A percentile compares a stretch with the other conserved stretches of the same genome.
Conservation (phyloP, 2,797 vertebrate genomes). For the Ataeniobius toweri region DNA sequence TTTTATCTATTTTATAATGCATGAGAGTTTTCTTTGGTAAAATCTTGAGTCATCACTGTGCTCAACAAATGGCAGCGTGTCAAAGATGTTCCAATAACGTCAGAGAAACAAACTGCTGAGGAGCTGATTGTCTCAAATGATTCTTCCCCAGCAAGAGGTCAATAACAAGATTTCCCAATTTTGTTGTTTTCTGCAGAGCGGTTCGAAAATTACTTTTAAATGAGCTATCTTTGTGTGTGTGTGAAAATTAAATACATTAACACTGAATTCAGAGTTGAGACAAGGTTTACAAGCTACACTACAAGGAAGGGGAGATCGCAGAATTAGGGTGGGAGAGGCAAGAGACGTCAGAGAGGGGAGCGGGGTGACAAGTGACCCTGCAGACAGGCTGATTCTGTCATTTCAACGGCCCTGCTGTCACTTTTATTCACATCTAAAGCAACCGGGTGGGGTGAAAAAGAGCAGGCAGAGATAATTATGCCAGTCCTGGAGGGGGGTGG, state of each 20-base stretch:
- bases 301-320: slow-evolving; percentile 22
- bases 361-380: slow-evolving; percentile 75
- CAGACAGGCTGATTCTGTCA: slow-evolving; percentile 80
- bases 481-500: slow-evolving; percentile 56
- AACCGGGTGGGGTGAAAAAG: slow-evolving; percentile 55
- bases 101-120: slow-evolving; percentile 12
- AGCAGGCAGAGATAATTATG: slow-evolving; percentile 77
- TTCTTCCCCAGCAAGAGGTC: slow-evolving; percentile 18
- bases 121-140: slow-evolving; percentile 25
- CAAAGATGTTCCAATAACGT: slow-evolving; percentile 32
- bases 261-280: slow-evolving; percentile 23
- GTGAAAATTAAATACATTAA: slow-evolving; percentile 24
- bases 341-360: slow-evolving; percentile 46
- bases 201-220: slow-evolving; percentile 29
- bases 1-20: slow-evolving; percentile 21
- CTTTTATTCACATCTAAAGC: slow-evolving; percentile 80
- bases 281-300: slow-evolving; percentile 34
- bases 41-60: slow-evolving; percentile 21
- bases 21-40: slow-evolving; percentile 9
- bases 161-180: slow-evolving; percentile 27
- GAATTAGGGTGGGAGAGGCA: slow-evolving; percentile 19
- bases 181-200: slow-evolving; percentile 7
- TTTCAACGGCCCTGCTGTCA: slow-evolving; percentile 77
- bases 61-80: slow-evolving; percentile 11
- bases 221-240: slow-evolving; percentile 25